A percentile compares a stretch with the other conserved stretches of the same genome.
These are phyloP conservation scores for Hydractinia echinata DNA, from an alignment of 30 jellyfish, hydroid and myxozoan species.

Conservation along the genomic window DNA sequence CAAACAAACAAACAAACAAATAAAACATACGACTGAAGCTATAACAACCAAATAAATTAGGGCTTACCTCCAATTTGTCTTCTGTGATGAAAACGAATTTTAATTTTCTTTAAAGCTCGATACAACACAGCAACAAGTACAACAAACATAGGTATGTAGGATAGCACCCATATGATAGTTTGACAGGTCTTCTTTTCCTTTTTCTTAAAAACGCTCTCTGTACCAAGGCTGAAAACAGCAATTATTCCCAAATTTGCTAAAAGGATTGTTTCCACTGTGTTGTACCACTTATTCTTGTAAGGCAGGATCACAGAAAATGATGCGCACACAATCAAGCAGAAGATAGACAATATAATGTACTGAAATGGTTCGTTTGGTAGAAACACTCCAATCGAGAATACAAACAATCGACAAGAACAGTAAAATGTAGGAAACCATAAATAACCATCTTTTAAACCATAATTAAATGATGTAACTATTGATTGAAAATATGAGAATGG, in stretches of 20 bases:
- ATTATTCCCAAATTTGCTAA: neutral
- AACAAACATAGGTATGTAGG: neutral
- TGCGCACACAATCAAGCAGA: neutral
- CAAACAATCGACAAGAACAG: neutral
- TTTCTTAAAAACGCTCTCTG: neutral
- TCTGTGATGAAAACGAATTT: neutral
- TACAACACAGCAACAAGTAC: neutral
- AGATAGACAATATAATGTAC: neutral
- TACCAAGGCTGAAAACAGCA: neutral
- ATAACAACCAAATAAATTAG: neutral
- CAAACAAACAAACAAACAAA: no score
- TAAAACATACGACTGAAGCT: no score
- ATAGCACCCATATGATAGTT: neutral
- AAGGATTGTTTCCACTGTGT: constrained; percentile 11
- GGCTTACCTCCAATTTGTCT: neutral
- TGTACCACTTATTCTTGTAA: neutral
- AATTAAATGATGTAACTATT: neutral
- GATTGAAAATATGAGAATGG: neutral
- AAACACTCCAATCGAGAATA: neutral
- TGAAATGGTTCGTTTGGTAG: neutral
- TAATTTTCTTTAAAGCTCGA: neutral
- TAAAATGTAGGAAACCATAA: neutral
- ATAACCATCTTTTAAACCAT: neutral
- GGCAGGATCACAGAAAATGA: constrained; percentile 1
- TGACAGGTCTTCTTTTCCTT: neutral